Conservation (phyloP, 92 coral and sea anemone species). For the Anthopleura xanthogrammica region DNA sequence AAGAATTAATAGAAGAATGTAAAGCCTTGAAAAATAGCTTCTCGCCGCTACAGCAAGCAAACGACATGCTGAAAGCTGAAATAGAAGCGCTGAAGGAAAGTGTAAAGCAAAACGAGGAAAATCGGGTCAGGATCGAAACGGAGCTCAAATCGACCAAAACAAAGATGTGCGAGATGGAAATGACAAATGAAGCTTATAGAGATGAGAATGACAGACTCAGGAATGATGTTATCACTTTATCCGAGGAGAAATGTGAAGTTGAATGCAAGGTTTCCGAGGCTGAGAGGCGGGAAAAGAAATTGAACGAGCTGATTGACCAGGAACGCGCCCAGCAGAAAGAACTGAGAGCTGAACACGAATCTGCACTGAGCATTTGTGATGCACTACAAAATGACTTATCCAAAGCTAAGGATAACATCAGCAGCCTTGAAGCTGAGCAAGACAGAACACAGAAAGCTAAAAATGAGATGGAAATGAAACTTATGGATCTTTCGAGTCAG, state of each 20-base stretch:
- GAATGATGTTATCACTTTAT: conserved; percentile 62
- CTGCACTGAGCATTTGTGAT: conserved; percentile 47
- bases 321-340: conserved; percentile 57
- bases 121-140: conserved; percentile 40
- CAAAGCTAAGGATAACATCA: conserved; percentile 58
- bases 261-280: conserved; percentile 74
- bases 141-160: conserved; percentile 71
- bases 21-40: conserved; percentile 39
- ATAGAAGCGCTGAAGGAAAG: conserved; percentile 36
- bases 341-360: conserved; percentile 52
- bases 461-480: conserved; percentile 52
- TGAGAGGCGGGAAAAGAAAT: conserved; percentile 70
- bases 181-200: conserved; percentile 74
- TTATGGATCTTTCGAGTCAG: conserved; percentile 46
- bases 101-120: conserved; percentile 52
- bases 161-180: conserved; percentile 83
- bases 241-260: conserved; percentile 74
- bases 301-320: conserved; percentile 65
- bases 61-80: conserved; percentile 45
- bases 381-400: conserved; percentile 59
- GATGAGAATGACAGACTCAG: conserved; percentile 84
- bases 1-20: conserved; percentile 31
- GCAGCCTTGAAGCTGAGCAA: conserved; percentile 62
- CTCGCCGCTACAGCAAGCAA: conserved; percentile 48
- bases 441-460: conserved; percentile 60